Evolutionary conservation across 2,113 vertebrate genomes (phyloP).

Genomic region (Lathamus discolor): DNA sequence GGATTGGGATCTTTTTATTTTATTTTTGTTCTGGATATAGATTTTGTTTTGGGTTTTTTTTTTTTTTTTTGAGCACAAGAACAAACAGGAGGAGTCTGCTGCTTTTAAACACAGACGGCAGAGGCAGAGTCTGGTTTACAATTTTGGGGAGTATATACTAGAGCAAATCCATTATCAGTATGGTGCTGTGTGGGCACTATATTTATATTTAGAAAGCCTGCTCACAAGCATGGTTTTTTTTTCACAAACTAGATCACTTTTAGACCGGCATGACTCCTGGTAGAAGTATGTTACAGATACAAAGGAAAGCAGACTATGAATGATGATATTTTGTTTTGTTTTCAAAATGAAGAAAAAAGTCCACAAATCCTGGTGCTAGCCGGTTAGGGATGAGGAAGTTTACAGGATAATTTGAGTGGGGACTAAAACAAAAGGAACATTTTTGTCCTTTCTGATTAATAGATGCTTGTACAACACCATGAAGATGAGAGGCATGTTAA

Average conservation of each 20-base stretch:
- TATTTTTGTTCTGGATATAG: neutral
- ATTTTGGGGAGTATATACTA: neutral
- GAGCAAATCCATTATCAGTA: neutral
- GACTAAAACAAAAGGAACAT: slow-evolving; percentile 30
- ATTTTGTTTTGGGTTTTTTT: neutral
- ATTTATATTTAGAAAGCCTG: neutral
- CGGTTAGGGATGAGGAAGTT: neutral
- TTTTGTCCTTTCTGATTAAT: slow-evolving; percentile 40
- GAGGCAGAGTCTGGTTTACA: neutral
- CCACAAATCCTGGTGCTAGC: neutral
- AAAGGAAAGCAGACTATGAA: neutral
- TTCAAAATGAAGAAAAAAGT: neutral
- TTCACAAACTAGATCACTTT: neutral
- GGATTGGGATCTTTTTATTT: neutral
- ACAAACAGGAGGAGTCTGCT: neutral
- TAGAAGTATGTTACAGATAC: neutral
- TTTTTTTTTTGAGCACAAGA: no score
- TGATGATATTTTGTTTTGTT: neutral
- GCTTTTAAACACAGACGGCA: neutral
- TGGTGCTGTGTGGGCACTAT: neutral
- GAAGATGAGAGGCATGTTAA: slow-evolving; percentile 33
- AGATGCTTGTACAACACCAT: neutral
- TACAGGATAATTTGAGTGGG: slow-evolving; percentile 10
- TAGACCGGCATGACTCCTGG: neutral
- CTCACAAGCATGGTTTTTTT: rapidly evolving